Percentiles rank a stretch among this genome's conserved stretches.
Evolutionary conservation across 2,888 invertebrate genomes (phyloP).

Genomic region (Chalcis sispes): DNA sequence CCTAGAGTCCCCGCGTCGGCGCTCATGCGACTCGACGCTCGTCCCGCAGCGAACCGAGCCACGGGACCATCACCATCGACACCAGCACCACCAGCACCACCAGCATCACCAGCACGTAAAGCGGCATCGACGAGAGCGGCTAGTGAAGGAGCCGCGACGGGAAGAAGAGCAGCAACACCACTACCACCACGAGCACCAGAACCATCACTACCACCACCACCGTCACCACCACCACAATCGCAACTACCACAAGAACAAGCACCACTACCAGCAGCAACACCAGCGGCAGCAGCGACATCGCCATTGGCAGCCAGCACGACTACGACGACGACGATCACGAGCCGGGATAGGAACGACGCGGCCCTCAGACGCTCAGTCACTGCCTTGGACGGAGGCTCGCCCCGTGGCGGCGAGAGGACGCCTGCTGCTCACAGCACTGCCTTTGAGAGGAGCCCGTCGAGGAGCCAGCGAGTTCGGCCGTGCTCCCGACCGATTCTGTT

Average conservation of each 20-base stretch:
- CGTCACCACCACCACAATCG: constrained; percentile 59
- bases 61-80: constrained; percentile 77
- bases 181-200: not conserved
- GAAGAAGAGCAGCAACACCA: no score
- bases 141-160: no score
- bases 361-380: constrained; percentile 49
- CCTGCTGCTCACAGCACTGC: constrained; percentile 52
- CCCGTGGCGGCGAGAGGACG: constrained; percentile 25
- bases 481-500: constrained; percentile 61
- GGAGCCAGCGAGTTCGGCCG: not conserved
- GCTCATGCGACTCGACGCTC: constrained; percentile 72
- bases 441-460: constrained; percentile 43
- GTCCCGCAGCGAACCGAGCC: constrained; percentile 60
- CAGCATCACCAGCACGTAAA: constrained; percentile 73
- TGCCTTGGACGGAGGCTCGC: constrained; percentile 49
- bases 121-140: no score
- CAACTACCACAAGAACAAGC: constrained; percentile 64
- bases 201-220: constrained; percentile 7
- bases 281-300: constrained; percentile 69
- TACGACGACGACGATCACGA: constrained; percentile 26
- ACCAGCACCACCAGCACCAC: constrained; percentile 72
- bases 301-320: constrained; percentile 38
- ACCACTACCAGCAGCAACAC: constrained; percentile 73
- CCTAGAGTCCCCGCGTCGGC: constrained; percentile 67
- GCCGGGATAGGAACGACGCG: constrained; percentile 6